Conservation (phyloP, 2,888 invertebrate genomes). For the Anoplius nigerrimus region DNA sequence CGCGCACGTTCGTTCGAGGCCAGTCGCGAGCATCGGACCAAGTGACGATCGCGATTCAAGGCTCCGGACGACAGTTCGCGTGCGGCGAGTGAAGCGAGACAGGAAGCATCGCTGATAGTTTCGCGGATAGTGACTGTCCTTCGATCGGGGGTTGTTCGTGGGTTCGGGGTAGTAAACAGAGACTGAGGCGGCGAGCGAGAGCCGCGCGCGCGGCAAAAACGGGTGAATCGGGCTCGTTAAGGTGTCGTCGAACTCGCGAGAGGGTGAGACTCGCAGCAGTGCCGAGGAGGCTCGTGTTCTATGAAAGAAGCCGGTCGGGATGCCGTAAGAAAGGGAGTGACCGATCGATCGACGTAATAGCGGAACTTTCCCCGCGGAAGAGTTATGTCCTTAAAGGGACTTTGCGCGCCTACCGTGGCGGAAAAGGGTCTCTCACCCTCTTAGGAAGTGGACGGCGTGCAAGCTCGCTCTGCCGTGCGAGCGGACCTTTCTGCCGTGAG, state of each 20-base stretch:
- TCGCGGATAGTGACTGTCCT: no score
- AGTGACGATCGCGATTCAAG: no score
- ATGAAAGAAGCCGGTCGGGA: conserved; percentile 2
- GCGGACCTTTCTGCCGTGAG: no score
- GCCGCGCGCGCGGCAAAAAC: no score
- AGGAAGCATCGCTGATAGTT: no score
- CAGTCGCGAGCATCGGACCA: no score
- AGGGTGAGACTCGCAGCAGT: neutral
- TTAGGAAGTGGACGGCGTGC: conserved; percentile 38
- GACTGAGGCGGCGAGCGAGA: conserved; percentile 7
- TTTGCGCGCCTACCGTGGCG: conserved; percentile 18
- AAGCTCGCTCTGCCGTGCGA: conserved; percentile 1
- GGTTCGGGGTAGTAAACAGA: no score
- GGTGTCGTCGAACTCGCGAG: neutral
- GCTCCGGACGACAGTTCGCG: no score
- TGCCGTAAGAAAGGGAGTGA: conserved; percentile 21
- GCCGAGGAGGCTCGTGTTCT: neutral
- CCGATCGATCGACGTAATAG: conserved; percentile 53
- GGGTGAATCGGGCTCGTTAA: no score
- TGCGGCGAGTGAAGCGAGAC: no score
- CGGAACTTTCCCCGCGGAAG: conserved; percentile 38
- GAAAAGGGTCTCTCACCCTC: conserved; percentile 37
- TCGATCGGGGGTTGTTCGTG: no score
- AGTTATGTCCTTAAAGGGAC: conserved; percentile 25
- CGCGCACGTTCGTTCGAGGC: neutral